Percentiles rank a stretch among this genome's conserved stretches.
phyloP scores from a whole-genome alignment of 2,888 invertebrate genomes.

The Crocallis elinguaria region DNA sequence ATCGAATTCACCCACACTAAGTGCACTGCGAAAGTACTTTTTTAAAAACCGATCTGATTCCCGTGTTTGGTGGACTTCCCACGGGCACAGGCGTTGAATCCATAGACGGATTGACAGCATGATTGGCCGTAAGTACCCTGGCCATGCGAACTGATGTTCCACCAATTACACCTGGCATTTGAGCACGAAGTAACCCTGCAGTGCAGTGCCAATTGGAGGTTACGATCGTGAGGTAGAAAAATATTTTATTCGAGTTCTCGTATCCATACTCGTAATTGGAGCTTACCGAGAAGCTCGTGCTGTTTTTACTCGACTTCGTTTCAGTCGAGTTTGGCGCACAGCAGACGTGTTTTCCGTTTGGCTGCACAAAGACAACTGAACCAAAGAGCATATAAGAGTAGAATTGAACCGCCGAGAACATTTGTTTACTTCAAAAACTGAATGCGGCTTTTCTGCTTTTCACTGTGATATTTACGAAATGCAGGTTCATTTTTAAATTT shows the following conservation, averaged over 20 bases:
- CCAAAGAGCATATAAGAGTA: too few relatives aligned
- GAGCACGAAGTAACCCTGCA: conserved; percentile 67
- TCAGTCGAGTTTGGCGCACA: not conserved
- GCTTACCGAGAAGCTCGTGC: conserved; percentile 1
- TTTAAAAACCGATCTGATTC: conserved; percentile 41
- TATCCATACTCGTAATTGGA: conserved; percentile 10
- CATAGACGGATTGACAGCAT: conserved; percentile 72
- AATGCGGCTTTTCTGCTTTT: not conserved
- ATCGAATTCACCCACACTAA: too few relatives aligned
- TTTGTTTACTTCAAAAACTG: too few relatives aligned
- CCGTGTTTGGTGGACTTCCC: conserved; percentile 56
- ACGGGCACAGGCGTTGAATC: conserved; percentile 52
- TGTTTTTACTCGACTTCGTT: not conserved
- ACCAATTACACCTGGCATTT: conserved; percentile 72
- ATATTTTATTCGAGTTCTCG: conserved; percentile 16
- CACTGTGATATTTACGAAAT: not conserved
- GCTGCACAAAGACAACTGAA: not conserved
- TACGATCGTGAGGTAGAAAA: conserved; percentile 35
- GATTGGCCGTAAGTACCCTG: conserved; percentile 74
- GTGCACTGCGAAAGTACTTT: conserved; percentile 29
- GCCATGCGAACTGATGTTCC: conserved; percentile 61
- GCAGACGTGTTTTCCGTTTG: not conserved
- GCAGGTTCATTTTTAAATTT: not conserved
- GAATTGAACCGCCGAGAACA: too few relatives aligned
- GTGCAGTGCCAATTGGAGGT: conserved; percentile 38